Conservation (phyloP, 1,140 invertebrate species). For the Ceratosolen fusciceps region DNA sequence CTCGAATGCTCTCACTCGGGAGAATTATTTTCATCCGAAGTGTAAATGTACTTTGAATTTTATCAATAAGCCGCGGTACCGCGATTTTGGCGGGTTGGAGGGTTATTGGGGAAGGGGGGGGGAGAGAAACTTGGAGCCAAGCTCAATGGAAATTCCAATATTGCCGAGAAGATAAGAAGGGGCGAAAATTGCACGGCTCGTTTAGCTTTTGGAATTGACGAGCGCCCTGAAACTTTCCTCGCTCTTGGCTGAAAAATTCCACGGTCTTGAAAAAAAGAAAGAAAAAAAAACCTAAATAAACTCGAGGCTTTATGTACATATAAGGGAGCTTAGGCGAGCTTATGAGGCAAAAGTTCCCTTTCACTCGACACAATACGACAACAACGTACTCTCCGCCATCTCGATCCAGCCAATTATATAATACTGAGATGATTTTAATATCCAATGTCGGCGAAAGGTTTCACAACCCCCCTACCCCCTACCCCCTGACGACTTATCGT, state of each 20-base stretch:
- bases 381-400: constrained; percentile 4
- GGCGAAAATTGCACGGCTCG: background rate
- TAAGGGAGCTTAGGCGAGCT: background rate
- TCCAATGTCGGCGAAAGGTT: background rate
- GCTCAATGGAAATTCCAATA: background rate
- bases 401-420: constrained; percentile 27
- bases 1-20: too few species aligned
- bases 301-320: background rate
- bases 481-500: too few species aligned
- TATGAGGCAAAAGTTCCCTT: background rate
- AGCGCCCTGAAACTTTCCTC: background rate
- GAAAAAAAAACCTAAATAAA: background rate
- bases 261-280: background rate
- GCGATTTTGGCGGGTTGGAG: too few species aligned
- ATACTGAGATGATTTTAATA: constrained; percentile 35
- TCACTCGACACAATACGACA: constrained; percentile 7
- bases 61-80: too few species aligned
- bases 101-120: too few species aligned
- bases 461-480: background rate
- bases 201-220: too few species aligned
- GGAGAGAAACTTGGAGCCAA: too few species aligned
- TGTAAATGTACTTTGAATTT: too few species aligned
- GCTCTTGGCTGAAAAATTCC: background rate
- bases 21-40: too few species aligned
- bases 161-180: background rate